Conservation (phyloP, 2,888 invertebrate genomes). For the Pilophorus perplexus region DNA sequence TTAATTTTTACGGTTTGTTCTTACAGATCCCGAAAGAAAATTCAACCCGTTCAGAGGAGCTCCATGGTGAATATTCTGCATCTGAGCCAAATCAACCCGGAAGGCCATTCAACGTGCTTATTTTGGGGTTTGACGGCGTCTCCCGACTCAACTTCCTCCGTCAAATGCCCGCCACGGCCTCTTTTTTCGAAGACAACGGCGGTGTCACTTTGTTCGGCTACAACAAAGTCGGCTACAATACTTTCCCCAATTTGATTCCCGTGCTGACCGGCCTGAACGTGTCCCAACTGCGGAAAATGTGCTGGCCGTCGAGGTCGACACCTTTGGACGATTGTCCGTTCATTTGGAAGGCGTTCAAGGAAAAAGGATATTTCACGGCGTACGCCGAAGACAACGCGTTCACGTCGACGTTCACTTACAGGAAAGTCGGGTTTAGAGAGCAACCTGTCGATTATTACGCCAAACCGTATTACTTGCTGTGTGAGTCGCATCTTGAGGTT, state of each 20-base stretch:
- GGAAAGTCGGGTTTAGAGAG: slow-evolving; percentile 69
- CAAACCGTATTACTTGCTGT: slow-evolving; percentile 68
- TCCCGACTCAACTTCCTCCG: slow-evolving; percentile 82
- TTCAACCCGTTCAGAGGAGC: too few relatives aligned
- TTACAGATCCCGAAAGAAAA: too few relatives aligned
- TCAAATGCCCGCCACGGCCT: slow-evolving; percentile 72
- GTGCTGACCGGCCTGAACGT: slow-evolving; percentile 70
- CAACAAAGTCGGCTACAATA: slow-evolving; percentile 92
- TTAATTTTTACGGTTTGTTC: too few relatives aligned
- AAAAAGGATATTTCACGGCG: slow-evolving; percentile 70
- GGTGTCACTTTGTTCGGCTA: slow-evolving; percentile 81
- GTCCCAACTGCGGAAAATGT: slow-evolving; percentile 62
- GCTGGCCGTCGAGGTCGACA: slow-evolving; percentile 60
- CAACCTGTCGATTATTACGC: slow-evolving; percentile 84
- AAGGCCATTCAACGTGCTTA: slow-evolving; percentile 60
- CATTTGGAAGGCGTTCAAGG: slow-evolving; percentile 77
- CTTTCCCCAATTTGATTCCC: slow-evolving; percentile 85
- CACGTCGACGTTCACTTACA: slow-evolving; percentile 78
- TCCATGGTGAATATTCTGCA: too few relatives aligned
- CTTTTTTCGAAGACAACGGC: slow-evolving; percentile 60
- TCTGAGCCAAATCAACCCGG: too few relatives aligned
- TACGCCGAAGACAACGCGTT: slow-evolving; percentile 79
- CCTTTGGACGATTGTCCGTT: slow-evolving; percentile 78
- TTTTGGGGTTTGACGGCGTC: slow-evolving; percentile 81
- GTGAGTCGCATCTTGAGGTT: slow-evolving; percentile 64